These are phyloP conservation scores for Montipora cactus DNA, from an alignment of 64 coral and sea anemone species.

Conservation along the genomic window DNA sequence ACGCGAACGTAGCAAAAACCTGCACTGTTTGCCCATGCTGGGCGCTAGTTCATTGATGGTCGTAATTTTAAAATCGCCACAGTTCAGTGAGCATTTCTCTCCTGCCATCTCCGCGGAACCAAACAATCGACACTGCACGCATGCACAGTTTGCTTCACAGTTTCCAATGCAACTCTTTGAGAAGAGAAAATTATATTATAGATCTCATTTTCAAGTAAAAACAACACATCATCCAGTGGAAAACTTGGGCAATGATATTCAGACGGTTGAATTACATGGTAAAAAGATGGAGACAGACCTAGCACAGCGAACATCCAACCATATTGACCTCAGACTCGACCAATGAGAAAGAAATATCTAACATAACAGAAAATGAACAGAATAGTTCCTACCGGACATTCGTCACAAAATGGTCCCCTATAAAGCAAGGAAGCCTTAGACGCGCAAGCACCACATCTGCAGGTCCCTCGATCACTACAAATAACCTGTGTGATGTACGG, in stretches of 20 bases:
- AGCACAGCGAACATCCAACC: too few relatives aligned
- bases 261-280: too few relatives aligned
- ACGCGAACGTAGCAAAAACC: slow-evolving; percentile 47
- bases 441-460: slow-evolving; percentile 67
- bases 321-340: not conserved
- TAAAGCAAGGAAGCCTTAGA: slow-evolving; percentile 72
- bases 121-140: slow-evolving; percentile 80
- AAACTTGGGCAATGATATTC: not conserved
- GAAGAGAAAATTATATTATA: not conserved
- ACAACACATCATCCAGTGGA: not conserved
- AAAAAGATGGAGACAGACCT: too few relatives aligned
- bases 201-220: too few relatives aligned
- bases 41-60: too few relatives aligned
- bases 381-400: slow-evolving; percentile 61
- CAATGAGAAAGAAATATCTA: not conserved
- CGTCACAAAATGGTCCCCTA: slow-evolving; percentile 80
- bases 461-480: slow-evolving; percentile 75
- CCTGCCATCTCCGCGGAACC: not conserved
- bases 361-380: not conserved
- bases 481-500: not conserved
- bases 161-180: slow-evolving; percentile 64
- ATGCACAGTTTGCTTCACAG: slow-evolving; percentile 69
- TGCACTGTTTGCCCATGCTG: slow-evolving; percentile 76
- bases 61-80: not conserved
- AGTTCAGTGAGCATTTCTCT: not conserved